A percentile compares a stretch with the other conserved stretches of the same genome.
Evolutionary conservation across 2,888 invertebrate genomes (phyloP).

Genomic region (Microctonus brassicae): DNA sequence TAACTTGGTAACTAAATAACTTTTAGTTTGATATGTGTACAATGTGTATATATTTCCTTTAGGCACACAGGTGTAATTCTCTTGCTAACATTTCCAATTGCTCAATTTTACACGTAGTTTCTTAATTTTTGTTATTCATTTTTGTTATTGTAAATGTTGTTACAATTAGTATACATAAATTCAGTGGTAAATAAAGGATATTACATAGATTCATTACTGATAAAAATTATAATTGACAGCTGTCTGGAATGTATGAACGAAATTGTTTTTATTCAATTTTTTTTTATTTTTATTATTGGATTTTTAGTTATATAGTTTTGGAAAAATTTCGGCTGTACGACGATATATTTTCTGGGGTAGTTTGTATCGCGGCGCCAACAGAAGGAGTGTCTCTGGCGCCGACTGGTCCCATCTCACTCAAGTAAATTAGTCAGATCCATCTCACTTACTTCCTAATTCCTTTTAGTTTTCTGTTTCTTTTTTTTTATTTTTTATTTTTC

Average conservation of each 20-base stretch:
- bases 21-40: constrained; percentile 7
- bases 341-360: constrained; percentile 31
- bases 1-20: not conserved
- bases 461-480: no score
- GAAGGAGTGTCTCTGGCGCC: constrained; percentile 51
- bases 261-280: no score
- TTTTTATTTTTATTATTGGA: no score
- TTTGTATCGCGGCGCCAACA: constrained; percentile 53
- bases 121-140: not conserved
- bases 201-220: no score
- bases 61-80: constrained; percentile 38
- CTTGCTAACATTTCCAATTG: constrained; percentile 4
- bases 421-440: not conserved
- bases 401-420: constrained; percentile 39
- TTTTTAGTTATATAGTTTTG: no score
- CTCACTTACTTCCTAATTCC: not conserved
- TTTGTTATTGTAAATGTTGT: not conserved
- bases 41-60: constrained; percentile 3
- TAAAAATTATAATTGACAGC: no score
- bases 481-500: no score
- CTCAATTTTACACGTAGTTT: not conserved
- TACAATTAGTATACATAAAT: not conserved
- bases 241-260: no score
- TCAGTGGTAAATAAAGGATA: no score
- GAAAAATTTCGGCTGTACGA: no score